These are phyloP conservation scores for Syngnathus rostellatus DNA, from an alignment of 2,797 vertebrate species.

Conservation along the genomic window DNA sequence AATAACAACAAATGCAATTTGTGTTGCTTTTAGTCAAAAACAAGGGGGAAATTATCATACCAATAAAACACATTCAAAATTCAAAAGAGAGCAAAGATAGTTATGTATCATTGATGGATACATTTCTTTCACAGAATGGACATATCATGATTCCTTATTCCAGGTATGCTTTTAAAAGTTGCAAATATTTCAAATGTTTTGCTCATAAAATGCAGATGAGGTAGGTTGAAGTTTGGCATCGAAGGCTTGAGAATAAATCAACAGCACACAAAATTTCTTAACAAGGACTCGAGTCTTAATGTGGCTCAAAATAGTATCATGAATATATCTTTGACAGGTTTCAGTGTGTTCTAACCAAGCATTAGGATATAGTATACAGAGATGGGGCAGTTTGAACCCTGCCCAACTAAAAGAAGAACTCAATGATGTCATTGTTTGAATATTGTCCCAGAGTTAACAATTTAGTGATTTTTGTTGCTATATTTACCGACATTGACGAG, in stretches of 20 bases:
- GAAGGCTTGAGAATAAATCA: not conserved
- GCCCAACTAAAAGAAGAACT: not conserved
- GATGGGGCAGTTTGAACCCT: not conserved
- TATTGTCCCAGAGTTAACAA: not conserved
- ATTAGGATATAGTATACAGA: not conserved
- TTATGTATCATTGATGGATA: not conserved
- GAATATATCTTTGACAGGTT: not conserved
- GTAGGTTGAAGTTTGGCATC: not conserved
- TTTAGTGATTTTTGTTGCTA: conserved; percentile 1
- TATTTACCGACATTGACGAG: not conserved
- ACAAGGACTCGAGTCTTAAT: not conserved
- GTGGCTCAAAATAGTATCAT: not conserved
- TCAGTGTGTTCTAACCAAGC: not conserved
- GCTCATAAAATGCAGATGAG: not conserved
- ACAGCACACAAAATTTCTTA: not conserved
- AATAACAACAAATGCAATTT: conserved; percentile 3
- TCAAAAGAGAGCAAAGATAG: not conserved
- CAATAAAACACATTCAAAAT: not conserved
- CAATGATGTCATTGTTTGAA: not conserved
- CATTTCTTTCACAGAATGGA: not conserved
- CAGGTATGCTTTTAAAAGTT: not conserved
- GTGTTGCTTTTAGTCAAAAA: not conserved
- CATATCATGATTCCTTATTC: not conserved
- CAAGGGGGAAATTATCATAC: not conserved
- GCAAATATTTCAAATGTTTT: not conserved